A percentile compares a stretch with the other conserved stretches of the same genome.
Conservation (phyloP, 2,113 vertebrate genomes). For the Sarotherodon lohbergeri region DNA sequence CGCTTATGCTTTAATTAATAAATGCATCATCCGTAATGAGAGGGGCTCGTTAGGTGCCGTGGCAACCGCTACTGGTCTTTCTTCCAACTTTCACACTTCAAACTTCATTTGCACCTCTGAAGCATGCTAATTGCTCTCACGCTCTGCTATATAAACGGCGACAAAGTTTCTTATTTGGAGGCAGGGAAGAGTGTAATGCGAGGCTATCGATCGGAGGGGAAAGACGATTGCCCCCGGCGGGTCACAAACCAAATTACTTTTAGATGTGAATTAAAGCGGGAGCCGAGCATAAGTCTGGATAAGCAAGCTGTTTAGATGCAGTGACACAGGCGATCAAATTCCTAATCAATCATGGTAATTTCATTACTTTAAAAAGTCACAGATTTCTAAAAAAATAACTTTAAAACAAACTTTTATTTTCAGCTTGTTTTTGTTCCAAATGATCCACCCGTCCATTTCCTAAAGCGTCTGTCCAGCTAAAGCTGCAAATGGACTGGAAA, state of each 20-base stretch:
- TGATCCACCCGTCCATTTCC: background rate
- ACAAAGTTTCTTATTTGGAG: slow-evolving; percentile 49
- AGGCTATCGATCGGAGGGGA: slow-evolving; percentile 23
- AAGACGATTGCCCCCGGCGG: slow-evolving; percentile 17
- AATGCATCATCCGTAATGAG: slow-evolving; percentile 55
- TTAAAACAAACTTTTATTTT: background rate
- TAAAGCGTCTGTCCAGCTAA: background rate
- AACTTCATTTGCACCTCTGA: slow-evolving; percentile 48
- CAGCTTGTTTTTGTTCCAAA: background rate
- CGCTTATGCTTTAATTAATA: slow-evolving; percentile 47
- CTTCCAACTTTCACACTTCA: background rate
- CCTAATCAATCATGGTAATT: background rate
- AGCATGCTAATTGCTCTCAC: slow-evolving; percentile 35
- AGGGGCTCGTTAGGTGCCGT: slow-evolving; percentile 1
- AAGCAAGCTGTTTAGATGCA: background rate
- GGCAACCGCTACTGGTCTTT: background rate
- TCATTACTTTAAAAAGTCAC: background rate
- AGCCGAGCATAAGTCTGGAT: background rate
- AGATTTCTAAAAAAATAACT: background rate
- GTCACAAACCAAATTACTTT: slow-evolving; percentile 32
- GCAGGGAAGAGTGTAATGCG: slow-evolving; percentile 9
- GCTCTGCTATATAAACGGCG: slow-evolving; percentile 7
- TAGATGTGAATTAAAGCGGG: slow-evolving; percentile 4
- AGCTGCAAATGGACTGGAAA: background rate
- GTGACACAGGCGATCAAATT: background rate